Base-by-base conservation (phyloP, 1,140 invertebrate species). In the Teleogryllus occipitalis region DNA sequence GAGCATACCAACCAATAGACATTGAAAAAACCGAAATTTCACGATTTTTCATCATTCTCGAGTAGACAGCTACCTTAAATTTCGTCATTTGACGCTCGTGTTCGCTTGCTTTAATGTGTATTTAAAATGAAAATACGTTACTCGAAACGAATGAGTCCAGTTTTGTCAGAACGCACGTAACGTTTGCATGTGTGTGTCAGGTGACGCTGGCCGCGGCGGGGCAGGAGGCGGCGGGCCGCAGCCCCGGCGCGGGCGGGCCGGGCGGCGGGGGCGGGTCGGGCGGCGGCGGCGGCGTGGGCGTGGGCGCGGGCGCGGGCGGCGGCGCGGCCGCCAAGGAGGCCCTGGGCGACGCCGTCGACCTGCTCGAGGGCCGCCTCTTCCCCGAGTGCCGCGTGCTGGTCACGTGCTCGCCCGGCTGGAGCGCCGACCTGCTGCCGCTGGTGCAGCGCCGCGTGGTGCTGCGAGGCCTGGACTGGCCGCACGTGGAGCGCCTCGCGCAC, bases 311-410 rank as follows among this genome's bases (percentile, higher is more conserved):
- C 15, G 74, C 73, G 22, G n/a, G 27, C 18, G 79, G 27, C 39
- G 15, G 48, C 6, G 75, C 79, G 81, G 80, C 80, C n/a, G 86
- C 84, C n/a, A 84, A 85, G 15, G 84, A 86, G 22, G 83, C 85
- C 0, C 83, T 88, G 8, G 86, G 85, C 5, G 89, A 89, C 80
- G 86, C 88, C 10, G 75, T 77, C 7, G 79, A 80, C 0, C 82
- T 90, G 0, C 80, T 90, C n/a, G 87, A 89, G 78, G 89, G 88
- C 18, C 84, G 87, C 65, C 81, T 89, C 22, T 89, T 90, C 81
- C 89, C 89, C 0, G 87, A 89, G 77, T 88, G 87, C 47, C 85
- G 88, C 78, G 85, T 90, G 12, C 82, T 90, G 72, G 85, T 89
- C n/a, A 90, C 89, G 7, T 88, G 88, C 48, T 86, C 85, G 15